Conservation (phyloP, 2,888 invertebrate genomes). For the Rhabditophanes sp. region DNA sequence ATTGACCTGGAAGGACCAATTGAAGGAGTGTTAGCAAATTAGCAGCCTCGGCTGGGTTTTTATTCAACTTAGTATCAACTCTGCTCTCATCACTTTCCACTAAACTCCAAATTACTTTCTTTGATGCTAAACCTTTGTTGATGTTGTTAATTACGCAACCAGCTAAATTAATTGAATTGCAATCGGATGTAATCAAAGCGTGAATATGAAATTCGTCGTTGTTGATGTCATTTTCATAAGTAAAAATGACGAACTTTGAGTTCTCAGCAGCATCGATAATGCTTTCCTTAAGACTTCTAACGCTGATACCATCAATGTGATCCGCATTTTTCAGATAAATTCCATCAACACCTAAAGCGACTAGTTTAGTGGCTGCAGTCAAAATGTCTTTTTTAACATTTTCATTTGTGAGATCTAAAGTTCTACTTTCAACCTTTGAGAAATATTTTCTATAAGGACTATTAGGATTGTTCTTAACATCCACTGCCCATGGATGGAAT, state of each 20-base stretch:
- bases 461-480: constrained; percentile 6
- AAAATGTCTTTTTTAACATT: constrained; percentile 7
- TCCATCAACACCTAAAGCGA: constrained; percentile 32
- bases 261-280: neutral
- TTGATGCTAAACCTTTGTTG: no score
- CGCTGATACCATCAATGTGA: constrained; percentile 2
- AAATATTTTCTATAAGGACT: constrained; percentile 1
- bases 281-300: constrained; percentile 1
- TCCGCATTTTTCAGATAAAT: constrained; percentile 27
- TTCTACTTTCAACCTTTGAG: no score
- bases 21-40: constrained; percentile 61
- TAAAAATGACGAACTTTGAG: constrained; percentile 2
- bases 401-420: constrained; percentile 8
- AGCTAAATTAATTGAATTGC: no score
- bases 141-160: no score
- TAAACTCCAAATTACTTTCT: constrained; percentile 9
- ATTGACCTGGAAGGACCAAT: constrained; percentile 63
- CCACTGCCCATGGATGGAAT: constrained; percentile 47
- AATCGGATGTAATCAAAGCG: no score
- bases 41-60: constrained; percentile 5
- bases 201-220: no score
- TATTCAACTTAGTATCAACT: constrained; percentile 5
- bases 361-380: constrained; percentile 14
- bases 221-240: neutral
- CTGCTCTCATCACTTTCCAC: constrained; percentile 8